Conservation (phyloP, 2,113 vertebrate genomes). For the Rhinolophus sinicus region DNA sequence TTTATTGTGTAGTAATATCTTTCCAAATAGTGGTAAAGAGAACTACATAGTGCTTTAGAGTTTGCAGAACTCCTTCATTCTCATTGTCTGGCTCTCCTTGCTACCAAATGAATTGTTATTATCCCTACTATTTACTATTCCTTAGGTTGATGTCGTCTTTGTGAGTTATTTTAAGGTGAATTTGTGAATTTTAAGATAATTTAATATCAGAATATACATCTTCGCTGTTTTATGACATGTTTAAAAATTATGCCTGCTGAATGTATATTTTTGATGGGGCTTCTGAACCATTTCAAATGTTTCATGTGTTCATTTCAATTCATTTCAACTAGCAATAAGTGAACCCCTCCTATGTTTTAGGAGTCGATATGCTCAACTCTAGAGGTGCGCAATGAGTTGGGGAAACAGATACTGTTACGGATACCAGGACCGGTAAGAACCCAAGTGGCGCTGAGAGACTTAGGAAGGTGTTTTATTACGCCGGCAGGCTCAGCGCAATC, state of each 20-base stretch:
- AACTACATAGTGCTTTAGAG: neutral
- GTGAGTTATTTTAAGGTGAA: constrained; percentile 48
- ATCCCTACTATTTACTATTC: neutral
- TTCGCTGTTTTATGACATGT: constrained; percentile 9
- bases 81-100: neutral
- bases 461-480: no score
- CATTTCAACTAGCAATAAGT: neutral
- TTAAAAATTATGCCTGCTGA: constrained; percentile 33
- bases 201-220: neutral
- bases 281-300: neutral
- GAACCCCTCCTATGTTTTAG: neutral
- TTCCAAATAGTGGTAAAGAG: neutral
- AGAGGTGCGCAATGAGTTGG: neutral
- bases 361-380: neutral
- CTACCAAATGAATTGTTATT: neutral
- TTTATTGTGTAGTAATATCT: neutral
- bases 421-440: no score
- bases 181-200: constrained; percentile 13
- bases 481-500: no score
- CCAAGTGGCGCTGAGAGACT: no score
- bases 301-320: neutral
- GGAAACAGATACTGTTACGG: neutral
- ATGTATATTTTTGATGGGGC: neutral
- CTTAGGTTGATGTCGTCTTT: neutral
- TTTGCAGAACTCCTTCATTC: neutral